These are phyloP conservation scores for Bradypodion pumilum DNA, from an alignment of 2,797 vertebrate species.

Conservation along the genomic window DNA sequence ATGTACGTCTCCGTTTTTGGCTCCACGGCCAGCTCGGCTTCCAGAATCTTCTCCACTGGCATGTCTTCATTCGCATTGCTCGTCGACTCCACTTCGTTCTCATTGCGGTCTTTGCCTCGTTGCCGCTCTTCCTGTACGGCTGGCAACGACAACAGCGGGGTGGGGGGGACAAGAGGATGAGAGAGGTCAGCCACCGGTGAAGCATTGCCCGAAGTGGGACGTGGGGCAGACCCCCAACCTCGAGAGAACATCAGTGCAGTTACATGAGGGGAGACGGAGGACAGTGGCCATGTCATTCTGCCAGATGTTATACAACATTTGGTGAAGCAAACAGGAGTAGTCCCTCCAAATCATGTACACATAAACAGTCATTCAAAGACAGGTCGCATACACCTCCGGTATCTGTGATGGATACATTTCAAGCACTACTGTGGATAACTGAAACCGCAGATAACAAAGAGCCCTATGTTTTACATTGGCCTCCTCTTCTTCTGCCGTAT, in stretches of 20 bases:
- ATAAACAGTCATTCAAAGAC: too few species aligned
- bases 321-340: not conserved
- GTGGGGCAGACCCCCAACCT: fast-evolving
- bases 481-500: too few species aligned
- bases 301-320: not conserved
- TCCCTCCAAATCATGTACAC: too few species aligned
- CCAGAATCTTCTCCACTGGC: conserved; percentile 98
- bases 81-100: conserved; percentile 94
- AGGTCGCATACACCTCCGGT: too few species aligned
- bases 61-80: conserved; percentile 96
- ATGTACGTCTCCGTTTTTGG: conserved; percentile 98
- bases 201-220: fast-evolving
- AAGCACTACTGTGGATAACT: too few species aligned
- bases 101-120: conserved; percentile 92
- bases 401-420: too few species aligned
- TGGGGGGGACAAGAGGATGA: fast-evolving
- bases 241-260: not conserved
- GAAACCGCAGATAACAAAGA: too few species aligned
- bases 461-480: too few species aligned
- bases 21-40: conserved; percentile 95
- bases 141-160: conserved; percentile 57
- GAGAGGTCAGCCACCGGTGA: fast-evolving
- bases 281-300: not conserved
- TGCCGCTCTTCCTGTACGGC: conserved; percentile 98
- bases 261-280: too few species aligned